phyloP scores from a whole-genome alignment of 2,888 invertebrate species.

The Platycheirus rosarum region DNA sequence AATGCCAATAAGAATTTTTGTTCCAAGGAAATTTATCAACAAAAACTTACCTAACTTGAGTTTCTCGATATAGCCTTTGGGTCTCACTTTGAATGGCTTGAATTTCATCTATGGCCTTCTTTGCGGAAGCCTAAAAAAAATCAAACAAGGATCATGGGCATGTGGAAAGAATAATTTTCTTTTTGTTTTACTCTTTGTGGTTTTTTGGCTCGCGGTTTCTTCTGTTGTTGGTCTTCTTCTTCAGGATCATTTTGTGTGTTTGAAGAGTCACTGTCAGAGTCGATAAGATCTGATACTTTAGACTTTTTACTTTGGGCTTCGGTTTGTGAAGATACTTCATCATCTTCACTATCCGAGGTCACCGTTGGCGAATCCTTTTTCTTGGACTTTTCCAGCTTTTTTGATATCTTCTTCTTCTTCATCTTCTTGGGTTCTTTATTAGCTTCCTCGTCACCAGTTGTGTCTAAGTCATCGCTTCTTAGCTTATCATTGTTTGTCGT shows the following conservation, averaged over 20 bases:
- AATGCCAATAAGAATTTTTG: neutral
- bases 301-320: conserved; percentile 52
- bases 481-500: no score
- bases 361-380: conserved; percentile 52
- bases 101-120: conserved; percentile 87
- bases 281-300: conserved; percentile 60
- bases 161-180: neutral
- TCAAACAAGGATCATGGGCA: neutral
- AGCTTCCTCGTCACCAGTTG: neutral
- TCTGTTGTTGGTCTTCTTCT: neutral
- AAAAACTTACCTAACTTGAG: conserved; percentile 83
- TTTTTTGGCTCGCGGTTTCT: conserved; percentile 61
- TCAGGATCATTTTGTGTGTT: conserved; percentile 5
- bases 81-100: conserved; percentile 92
- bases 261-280: conserved; percentile 70
- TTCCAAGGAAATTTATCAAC: neutral
- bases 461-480: conserved; percentile 60
- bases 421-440: neutral
- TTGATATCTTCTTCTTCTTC: conserved; percentile 24
- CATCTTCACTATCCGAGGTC: conserved; percentile 77
- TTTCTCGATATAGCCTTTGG: conserved; percentile 91
- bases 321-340: neutral
- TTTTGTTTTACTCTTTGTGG: conserved; percentile 51
- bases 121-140: conserved; percentile 85
- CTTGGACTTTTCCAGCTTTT: conserved; percentile 59